Evolutionary conservation across 1,140 invertebrate species (phyloP).

Genomic region (Acromyrmex echinatior): DNA sequence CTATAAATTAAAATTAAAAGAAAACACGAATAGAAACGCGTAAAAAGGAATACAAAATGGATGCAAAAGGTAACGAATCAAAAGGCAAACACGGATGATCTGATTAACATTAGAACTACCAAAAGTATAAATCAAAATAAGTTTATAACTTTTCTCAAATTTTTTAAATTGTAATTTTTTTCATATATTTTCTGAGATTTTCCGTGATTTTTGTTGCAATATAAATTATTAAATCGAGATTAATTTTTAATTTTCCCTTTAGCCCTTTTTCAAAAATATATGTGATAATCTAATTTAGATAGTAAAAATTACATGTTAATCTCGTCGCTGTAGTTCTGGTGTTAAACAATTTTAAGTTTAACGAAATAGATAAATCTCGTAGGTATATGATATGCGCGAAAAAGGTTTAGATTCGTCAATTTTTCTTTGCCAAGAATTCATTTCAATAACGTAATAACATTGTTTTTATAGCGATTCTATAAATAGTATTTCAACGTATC

Average conservation of each 20-base stretch:
- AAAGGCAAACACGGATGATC: background rate
- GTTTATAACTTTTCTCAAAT: background rate
- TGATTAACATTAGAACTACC: background rate
- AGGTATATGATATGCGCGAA: background rate
- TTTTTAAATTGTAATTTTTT: background rate
- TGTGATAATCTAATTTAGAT: background rate
- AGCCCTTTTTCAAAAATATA: background rate
- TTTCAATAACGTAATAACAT: slow-evolving; percentile 1
- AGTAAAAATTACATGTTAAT: background rate
- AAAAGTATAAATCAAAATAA: background rate
- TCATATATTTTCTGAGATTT: background rate
- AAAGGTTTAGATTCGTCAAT: background rate
- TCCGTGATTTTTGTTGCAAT: background rate
- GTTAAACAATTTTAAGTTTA: background rate
- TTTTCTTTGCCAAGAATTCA: background rate
- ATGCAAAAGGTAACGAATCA: background rate
- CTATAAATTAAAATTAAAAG: slow-evolving; percentile 2
- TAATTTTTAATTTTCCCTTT: background rate
- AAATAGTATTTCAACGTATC: background rate
- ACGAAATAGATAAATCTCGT: background rate
- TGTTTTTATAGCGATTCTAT: slow-evolving; percentile 27
- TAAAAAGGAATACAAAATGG: background rate
- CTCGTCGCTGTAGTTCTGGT: background rate
- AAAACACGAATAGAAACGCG: no score
- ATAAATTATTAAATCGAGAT: background rate